Evolutionary conservation across 2,797 vertebrate genomes (phyloP).

Genomic region (Apogon hyalosoma): DNA sequence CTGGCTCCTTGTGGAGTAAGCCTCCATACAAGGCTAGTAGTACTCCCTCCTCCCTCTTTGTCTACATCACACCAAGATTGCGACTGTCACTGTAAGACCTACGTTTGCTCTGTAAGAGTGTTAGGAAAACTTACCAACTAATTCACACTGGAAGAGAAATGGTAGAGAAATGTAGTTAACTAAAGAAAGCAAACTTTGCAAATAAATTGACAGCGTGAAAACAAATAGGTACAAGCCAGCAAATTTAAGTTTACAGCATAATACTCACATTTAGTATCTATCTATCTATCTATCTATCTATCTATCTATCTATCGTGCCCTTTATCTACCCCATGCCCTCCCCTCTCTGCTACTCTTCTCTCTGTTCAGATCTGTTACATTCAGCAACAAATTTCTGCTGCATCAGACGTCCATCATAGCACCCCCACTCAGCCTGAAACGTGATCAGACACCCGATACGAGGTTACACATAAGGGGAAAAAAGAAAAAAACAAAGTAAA

Average conservation of each 20-base stretch:
- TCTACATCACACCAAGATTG: constrained; percentile 11
- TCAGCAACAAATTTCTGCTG: constrained; percentile 84
- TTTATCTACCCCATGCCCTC: constrained; percentile 17
- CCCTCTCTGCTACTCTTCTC: constrained; percentile 41
- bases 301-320: constrained; percentile 19
- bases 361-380: constrained; percentile 77
- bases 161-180: too few relatives aligned
- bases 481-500: constrained; percentile 23
- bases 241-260: too few relatives aligned
- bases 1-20: constrained; percentile 71
- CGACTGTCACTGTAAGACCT: background rate
- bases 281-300: constrained; percentile 22
- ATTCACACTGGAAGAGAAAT: too few relatives aligned
- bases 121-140: too few relatives aligned
- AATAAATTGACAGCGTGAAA: too few relatives aligned
- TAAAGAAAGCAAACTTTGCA: too few relatives aligned
- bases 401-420: constrained; percentile 79
- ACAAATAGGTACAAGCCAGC: too few relatives aligned
- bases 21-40: constrained; percentile 61
- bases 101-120: too few relatives aligned
- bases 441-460: constrained; percentile 76
- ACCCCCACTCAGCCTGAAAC: constrained; percentile 74
- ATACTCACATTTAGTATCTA: background rate
- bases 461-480: constrained; percentile 47
- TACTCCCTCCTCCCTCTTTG: constrained; percentile 46